A percentile compares a stretch with the other conserved stretches of the same genome.
Conservation (phyloP, 2,113 vertebrate genomes). For the Catharus bicknelli region DNA sequence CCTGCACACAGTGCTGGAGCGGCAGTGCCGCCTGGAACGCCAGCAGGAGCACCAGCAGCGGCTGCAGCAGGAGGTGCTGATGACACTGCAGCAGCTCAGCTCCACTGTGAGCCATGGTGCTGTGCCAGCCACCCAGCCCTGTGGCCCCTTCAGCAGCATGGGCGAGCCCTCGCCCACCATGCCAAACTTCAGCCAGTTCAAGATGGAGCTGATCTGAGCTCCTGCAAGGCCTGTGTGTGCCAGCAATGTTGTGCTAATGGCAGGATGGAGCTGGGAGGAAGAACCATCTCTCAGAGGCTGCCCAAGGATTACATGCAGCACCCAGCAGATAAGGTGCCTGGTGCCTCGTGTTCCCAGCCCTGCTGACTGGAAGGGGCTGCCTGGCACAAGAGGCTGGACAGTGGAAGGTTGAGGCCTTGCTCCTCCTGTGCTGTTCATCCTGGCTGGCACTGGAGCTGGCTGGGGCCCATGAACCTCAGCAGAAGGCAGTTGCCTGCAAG, state of each 20-base stretch:
- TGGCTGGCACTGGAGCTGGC: neutral
- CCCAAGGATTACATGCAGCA: neutral
- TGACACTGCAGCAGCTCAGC: slow-evolving; percentile 77
- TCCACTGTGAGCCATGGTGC: slow-evolving; percentile 33
- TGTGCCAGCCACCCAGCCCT: neutral
- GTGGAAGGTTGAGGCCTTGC: neutral
- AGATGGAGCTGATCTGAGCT: slow-evolving; percentile 64
- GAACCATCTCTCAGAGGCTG: neutral
- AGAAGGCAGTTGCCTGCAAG: neutral
- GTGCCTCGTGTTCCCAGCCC: neutral
- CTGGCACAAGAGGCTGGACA: neutral
- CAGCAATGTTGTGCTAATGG: neutral
- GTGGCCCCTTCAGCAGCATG: neutral
- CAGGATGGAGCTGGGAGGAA: neutral
- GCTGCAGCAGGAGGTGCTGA: slow-evolving; percentile 84
- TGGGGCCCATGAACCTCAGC: neutral
- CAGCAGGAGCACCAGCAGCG: slow-evolving; percentile 83
- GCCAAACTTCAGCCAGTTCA: slow-evolving; percentile 73
- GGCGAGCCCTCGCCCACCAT: slow-evolving; percentile 54
- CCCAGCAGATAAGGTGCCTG: neutral
- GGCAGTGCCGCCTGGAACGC: slow-evolving; percentile 75
- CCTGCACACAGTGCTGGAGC: slow-evolving; percentile 75
- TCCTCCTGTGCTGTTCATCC: neutral
- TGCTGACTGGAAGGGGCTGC: neutral
- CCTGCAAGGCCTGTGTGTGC: accelerated